phyloP scores from a whole-genome alignment of 2,888 invertebrate species.

The Tetramorium bicarinatum region DNA sequence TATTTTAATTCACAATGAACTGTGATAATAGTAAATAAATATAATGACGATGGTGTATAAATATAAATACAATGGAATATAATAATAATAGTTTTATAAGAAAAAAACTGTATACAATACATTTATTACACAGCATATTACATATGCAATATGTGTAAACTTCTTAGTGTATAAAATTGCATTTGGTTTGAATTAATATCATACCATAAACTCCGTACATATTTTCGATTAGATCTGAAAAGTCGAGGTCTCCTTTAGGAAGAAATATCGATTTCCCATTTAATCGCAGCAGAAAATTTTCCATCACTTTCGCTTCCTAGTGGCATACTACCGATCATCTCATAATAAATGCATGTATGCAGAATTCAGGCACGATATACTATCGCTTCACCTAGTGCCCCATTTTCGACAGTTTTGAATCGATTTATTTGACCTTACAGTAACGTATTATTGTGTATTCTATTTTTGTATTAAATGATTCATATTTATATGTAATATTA shows the following conservation, averaged over 20 bases:
- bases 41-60: background rate
- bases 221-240: slow-evolving; percentile 14
- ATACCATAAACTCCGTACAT: background rate
- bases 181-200: background rate
- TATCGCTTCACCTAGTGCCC: slow-evolving; percentile 54
- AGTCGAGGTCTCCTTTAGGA: background rate
- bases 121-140: background rate
- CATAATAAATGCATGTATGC: slow-evolving; percentile 67
- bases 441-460: background rate
- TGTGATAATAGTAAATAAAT: background rate
- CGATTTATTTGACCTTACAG: slow-evolving; percentile 63
- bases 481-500: background rate
- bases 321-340: slow-evolving; percentile 24
- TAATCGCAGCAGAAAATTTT: slow-evolving; percentile 26
- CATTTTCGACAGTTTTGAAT: slow-evolving; percentile 67
- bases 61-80: background rate
- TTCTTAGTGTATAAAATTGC: background rate
- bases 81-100: background rate
- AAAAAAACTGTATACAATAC: background rate
- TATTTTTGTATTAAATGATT: background rate
- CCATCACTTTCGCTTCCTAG: slow-evolving; percentile 20
- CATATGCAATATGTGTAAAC: background rate
- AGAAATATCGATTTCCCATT: slow-evolving; percentile 31
- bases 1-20: background rate
- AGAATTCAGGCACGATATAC: slow-evolving; percentile 46